A percentile compares a stretch with the other conserved stretches of the same genome.
These are phyloP conservation scores for Clostera curtula DNA, from an alignment of 2,888 invertebrate species.

Conservation along the genomic window DNA sequence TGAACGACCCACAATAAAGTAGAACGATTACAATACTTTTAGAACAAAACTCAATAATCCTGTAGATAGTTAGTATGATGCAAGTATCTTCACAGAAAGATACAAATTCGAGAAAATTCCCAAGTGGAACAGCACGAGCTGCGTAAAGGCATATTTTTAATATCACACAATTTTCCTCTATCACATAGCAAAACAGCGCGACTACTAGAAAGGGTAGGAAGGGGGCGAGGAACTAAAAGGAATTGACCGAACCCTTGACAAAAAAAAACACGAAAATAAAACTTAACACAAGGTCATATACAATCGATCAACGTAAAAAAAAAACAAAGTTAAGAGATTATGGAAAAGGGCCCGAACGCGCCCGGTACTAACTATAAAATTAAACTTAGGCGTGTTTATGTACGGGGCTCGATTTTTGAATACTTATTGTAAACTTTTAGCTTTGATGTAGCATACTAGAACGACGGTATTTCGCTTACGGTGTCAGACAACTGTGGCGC, in stretches of 20 bases:
- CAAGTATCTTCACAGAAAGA: too few species aligned
- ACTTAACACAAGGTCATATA: slow-evolving; percentile 60
- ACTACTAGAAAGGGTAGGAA: too few species aligned
- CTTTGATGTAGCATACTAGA: too few species aligned
- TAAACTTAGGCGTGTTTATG: slow-evolving; percentile 22
- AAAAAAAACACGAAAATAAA: slow-evolving; percentile 41
- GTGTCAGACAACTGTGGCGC: too few species aligned
- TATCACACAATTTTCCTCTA: slow-evolving; percentile 48
- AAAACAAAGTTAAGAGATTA: slow-evolving; percentile 37
- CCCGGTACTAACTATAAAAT: slow-evolving; percentile 15
- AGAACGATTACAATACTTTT: too few species aligned
- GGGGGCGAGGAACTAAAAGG: slow-evolving; percentile 38
- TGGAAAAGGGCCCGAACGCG: slow-evolving; percentile 40
- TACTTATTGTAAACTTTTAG: too few species aligned
- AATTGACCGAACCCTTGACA: slow-evolving; percentile 65
- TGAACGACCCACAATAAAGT: too few species aligned
- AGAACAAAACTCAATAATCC: too few species aligned
- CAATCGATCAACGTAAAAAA: slow-evolving; percentile 47
- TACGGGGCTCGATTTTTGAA: slow-evolving; percentile 15
- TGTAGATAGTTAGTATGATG: too few species aligned
- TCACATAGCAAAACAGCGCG: slow-evolving; percentile 40
- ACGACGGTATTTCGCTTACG: too few species aligned
- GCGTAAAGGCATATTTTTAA: slow-evolving; percentile 48
- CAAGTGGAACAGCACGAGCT: slow-evolving; percentile 33
- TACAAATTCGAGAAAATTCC: slow-evolving; percentile 9